Percentiles rank a stretch among this genome's conserved stretches.
These are phyloP conservation scores for Leptinotarsa rubiginosa DNA, from an alignment of 2,888 invertebrate genomes.

Conservation along the genomic window DNA sequence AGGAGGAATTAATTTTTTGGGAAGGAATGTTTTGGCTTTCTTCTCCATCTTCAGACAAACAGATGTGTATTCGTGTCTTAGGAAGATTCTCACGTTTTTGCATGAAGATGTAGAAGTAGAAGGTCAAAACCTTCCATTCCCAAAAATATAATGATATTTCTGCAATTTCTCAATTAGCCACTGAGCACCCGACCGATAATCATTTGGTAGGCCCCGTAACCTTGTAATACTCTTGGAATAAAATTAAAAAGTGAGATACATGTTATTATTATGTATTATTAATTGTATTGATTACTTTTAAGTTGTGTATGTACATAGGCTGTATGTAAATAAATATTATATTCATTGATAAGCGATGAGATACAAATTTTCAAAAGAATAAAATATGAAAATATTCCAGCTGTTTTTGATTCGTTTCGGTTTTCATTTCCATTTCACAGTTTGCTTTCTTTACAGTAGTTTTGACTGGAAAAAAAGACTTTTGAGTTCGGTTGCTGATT, in stretches of 20 bases:
- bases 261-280: constrained; percentile 53
- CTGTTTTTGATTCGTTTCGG: constrained; percentile 26
- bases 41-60: too few species aligned
- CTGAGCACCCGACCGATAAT: background rate
- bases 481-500: constrained; percentile 11
- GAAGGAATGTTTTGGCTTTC: too few species aligned
- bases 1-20: too few species aligned
- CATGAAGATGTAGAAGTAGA: too few species aligned
- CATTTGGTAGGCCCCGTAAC: constrained; percentile 30
- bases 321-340: constrained; percentile 69
- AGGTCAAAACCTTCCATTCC: too few species aligned
- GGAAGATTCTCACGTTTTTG: too few species aligned
- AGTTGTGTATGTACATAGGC: constrained; percentile 65
- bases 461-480: constrained; percentile 14
- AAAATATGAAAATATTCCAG: constrained; percentile 57
- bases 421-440: constrained; percentile 21
- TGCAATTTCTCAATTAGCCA: background rate
- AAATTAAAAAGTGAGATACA: constrained; percentile 56
- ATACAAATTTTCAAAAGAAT: constrained; percentile 67
- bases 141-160: too few species aligned
- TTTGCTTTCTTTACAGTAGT: constrained; percentile 27
- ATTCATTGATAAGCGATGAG: constrained; percentile 65
- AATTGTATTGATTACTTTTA: constrained; percentile 55
- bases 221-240: constrained; percentile 52
- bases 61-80: too few species aligned